Evolutionary conservation across 2,113 vertebrate species (phyloP), one percentile per base, ranked within the genome.

Genomic region (Formicarius rufipectus): DNA sequence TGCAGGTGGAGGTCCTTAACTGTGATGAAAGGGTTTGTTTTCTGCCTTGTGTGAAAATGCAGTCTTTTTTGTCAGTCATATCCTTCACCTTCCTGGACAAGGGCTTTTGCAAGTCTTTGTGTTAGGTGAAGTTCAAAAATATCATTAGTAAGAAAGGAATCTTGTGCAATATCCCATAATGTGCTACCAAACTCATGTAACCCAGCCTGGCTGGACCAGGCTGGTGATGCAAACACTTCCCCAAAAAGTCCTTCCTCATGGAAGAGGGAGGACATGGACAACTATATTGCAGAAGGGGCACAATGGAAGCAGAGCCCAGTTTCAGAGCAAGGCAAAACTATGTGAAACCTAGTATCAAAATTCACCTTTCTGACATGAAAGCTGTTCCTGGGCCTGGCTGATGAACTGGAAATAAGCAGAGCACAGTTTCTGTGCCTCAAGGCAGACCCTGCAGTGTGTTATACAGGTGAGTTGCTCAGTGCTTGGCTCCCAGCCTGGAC

Each of bases 101-200:
- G 11, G 87, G 31, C 53, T 86, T 73, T 79, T 2, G 2, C 45
- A 86, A 28, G 60, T 63, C 60, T 42, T 42, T 77, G 60, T 21
- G 62, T 77, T 37, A 74, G 68, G 45, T 45, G 79, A 89, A 89
- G 31, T 33, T 72, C 91, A 81, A 63, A 92, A 87, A 60, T 73
- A 82, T 10, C 28, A 28, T 2, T 27, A 45, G 42, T 73, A 83
- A 66, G 47, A 91, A 74, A 4, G 11, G 8, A 42, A 58, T 58
- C 67, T 95, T 95, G 39, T 59, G 91, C 82, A 94, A 77, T 77
- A 47, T 62, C 42, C 50, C 42, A 66, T 33, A 83, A 74, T 30
- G 30, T 85, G 64, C 75, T 52, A 80, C n/a, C 68, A 67, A n/a
- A 33, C 37, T 79, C 30, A 27, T 22, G 22, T 60, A 52, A 59